These are phyloP conservation scores for Myodes glareolus DNA, from an alignment of 2,113 vertebrate genomes.

Conservation along the genomic window DNA sequence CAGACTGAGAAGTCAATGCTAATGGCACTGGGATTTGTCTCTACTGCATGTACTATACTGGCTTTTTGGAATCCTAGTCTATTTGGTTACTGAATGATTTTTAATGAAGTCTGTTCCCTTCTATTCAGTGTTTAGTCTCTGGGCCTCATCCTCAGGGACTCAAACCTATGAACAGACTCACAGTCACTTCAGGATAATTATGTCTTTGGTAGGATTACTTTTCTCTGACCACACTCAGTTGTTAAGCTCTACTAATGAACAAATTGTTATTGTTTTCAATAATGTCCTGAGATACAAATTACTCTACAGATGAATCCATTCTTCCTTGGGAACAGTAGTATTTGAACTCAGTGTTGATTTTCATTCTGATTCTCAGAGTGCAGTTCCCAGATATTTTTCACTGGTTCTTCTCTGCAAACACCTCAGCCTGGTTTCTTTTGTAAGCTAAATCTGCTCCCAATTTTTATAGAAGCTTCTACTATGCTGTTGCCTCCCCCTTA, in stretches of 20 bases:
- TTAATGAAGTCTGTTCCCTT: background rate
- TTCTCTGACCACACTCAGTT: background rate
- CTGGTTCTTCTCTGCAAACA: background rate
- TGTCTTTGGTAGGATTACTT: background rate
- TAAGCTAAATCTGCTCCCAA: background rate
- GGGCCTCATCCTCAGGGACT: background rate
- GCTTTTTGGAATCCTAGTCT: no score
- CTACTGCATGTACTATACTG: no score
- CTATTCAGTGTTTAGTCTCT: background rate
- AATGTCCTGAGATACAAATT: background rate
- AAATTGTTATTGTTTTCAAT: background rate
- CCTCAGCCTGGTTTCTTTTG: background rate
- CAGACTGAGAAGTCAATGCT: no score
- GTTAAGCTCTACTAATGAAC: background rate
- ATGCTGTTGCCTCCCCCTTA: no score
- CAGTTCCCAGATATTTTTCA: background rate
- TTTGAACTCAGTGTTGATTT: constrained; percentile 26
- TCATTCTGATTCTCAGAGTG: background rate
- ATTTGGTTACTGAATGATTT: background rate
- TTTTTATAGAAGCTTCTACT: background rate
- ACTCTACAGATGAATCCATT: background rate
- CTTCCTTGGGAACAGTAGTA: background rate
- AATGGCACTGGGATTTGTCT: no score
- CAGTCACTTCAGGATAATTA: background rate
- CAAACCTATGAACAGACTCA: background rate